Percentiles rank a stretch among this genome's conserved stretches.
phyloP scores from a whole-genome alignment of 2,113 vertebrate species.

The Malaclemys terrapin region DNA sequence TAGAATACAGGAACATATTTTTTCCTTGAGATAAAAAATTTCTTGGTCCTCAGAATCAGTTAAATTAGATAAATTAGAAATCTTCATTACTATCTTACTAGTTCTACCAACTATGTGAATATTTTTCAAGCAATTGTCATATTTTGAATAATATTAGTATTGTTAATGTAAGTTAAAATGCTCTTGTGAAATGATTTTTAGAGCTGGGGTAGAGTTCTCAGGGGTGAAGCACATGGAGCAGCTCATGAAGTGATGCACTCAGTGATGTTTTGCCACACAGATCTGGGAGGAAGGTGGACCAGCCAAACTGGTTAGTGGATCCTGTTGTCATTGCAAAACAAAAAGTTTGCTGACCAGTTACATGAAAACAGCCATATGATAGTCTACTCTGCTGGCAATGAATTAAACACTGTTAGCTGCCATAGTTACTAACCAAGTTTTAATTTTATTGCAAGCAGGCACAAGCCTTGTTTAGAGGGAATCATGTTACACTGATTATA shows the following conservation, averaged over 20 bases:
- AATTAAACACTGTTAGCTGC: constrained; percentile 28
- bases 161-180: background rate
- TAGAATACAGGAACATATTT: background rate
- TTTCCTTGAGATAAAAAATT: background rate
- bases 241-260: rapidly evolving
- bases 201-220: rapidly evolving
- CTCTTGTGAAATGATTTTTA: background rate
- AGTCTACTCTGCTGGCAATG: constrained; percentile 37
- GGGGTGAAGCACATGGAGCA: background rate
- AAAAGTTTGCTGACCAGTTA: rapidly evolving
- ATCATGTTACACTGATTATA: constrained; percentile 47
- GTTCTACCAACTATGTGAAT: background rate
- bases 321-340: rapidly evolving
- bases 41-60: background rate
- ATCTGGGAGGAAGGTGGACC: rapidly evolving
- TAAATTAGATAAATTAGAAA: background rate
- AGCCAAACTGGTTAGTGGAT: rapidly evolving
- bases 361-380: constrained; percentile 23
- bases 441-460: constrained; percentile 50
- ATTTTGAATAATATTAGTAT: background rate
- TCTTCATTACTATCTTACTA: constrained; percentile 5
- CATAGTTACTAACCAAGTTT: constrained; percentile 55
- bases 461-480: constrained; percentile 56
- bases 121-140: background rate
- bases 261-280: rapidly evolving